Evolutionary conservation across 2,797 vertebrate species (phyloP), one percentile per base, ranked within the genome.

Genomic region (Myiotriccus ornatus): DNA sequence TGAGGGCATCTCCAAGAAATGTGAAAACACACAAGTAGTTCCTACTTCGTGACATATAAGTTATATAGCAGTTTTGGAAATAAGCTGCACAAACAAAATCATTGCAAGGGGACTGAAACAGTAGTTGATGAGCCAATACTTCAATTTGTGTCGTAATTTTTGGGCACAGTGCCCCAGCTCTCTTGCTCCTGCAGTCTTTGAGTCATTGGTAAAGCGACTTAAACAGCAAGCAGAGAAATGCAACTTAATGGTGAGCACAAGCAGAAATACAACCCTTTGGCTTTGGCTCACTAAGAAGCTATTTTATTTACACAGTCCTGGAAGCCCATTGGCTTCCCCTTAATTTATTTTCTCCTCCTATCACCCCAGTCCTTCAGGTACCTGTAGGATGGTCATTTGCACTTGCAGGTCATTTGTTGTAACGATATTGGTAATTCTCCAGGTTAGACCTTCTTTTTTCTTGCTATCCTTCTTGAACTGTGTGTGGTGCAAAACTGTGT

Each of bases 131-230:
- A 95, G 24, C 25, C 60, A 62, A 19, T 60, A 71, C 14, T 34
- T 71, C 67, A 65, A 35, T 34, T 14, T 4, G 14, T 74, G 10
- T 28, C 23, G 6, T 57, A 49, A 67, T 64, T 67, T 79, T 55
- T n/a, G 32, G 27, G 19, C 11, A 22, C 15, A 64, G 14, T 2
- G 0, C 1, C 2, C 12, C 20, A 74, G 9, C 12, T 83, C 0
- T 0, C 30, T 75, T 67, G 20, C 32, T 81, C 32, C 35, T 60
- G 32, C 77, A 55, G 10, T 49, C 23, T 84, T 24, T 21, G 81
- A 84, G 28, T 34, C 11, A 20, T 24, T 62, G 35, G 50, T 55
- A 93, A 92, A 75, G 21, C 24, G 12, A 50, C 24, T 90, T 75
- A 43, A 69, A 74, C 21, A 49, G 22, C 47, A 86, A 84, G 2